phyloP scores from a whole-genome alignment of 2,113 vertebrate genomes.

The Marmota flaviventris region DNA sequence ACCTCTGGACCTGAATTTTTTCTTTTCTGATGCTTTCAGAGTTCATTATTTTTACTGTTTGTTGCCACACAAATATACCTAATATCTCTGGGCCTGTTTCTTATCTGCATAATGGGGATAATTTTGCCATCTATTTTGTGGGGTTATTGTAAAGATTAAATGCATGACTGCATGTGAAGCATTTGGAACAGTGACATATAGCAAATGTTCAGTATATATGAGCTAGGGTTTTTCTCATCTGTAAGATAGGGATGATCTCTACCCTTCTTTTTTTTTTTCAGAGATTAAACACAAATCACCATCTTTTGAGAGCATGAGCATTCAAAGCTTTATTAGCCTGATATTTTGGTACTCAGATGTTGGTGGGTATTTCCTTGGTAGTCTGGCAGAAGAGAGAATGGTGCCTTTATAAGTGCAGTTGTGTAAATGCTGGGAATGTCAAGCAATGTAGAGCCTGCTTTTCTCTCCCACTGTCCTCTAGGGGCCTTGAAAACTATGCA shows the following conservation, averaged over 20 bases:
- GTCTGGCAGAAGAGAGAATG: not conserved
- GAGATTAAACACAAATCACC: not conserved
- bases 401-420: constrained; percentile 18
- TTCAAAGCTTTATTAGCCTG: not conserved
- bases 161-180: not conserved
- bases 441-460: not conserved
- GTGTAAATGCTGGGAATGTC: not conserved
- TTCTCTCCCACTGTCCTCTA: not conserved
- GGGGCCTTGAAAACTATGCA: not conserved
- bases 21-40: not conserved
- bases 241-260: constrained; percentile 7
- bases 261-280: not conserved
- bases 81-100: not conserved
- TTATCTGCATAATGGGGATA: not conserved
- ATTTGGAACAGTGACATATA: not conserved
- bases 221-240: not conserved
- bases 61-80: not conserved
- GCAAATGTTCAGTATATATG: not conserved
- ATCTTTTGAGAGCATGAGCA: not conserved
- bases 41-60: not conserved
- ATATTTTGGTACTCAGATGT: constrained; percentile 35
- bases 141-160: not conserved
- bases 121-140: not conserved
- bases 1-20: not conserved
- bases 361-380: not conserved